Percentiles rank a stretch among this genome's conserved stretches.
Conservation (phyloP, 2,888 invertebrate species). For the Hoplodrina ambigua region DNA sequence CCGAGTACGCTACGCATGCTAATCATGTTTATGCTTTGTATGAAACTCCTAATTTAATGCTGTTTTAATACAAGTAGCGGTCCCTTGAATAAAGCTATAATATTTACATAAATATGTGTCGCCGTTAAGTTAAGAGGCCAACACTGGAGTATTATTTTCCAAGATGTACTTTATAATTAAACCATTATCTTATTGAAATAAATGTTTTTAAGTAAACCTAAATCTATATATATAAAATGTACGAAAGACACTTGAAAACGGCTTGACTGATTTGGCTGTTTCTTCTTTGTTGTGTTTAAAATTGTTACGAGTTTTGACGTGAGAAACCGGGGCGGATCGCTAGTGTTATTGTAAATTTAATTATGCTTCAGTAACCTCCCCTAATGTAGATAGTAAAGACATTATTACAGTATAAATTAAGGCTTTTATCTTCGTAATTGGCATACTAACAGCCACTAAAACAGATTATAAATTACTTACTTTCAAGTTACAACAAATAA, state of each 20-base stretch:
- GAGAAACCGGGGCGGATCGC: too few species aligned
- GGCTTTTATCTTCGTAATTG: conserved; percentile 17
- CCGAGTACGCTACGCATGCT: conserved; percentile 67
- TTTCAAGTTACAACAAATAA: conserved; percentile 12
- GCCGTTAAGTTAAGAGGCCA: conserved; percentile 22
- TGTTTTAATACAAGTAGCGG: conserved; percentile 49
- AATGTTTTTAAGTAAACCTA: conserved; percentile 5
- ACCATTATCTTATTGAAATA: conserved; percentile 9
- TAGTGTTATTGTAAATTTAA: not conserved
- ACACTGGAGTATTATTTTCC: conserved; percentile 1
- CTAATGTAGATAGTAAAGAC: conserved; percentile 6
- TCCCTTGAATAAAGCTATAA: conserved; percentile 45
- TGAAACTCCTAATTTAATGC: conserved; percentile 58
- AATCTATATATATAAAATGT: not conserved
- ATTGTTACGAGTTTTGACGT: too few species aligned
- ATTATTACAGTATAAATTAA: conserved; percentile 18
- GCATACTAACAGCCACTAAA: conserved; percentile 12
- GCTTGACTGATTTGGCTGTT: too few species aligned
- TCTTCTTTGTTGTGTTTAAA: too few species aligned
- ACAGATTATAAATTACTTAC: conserved; percentile 17
- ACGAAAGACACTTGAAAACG: too few species aligned
- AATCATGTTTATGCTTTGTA: conserved; percentile 68
- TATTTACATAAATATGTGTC: conserved; percentile 48
- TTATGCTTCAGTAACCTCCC: not conserved
- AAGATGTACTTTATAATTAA: conserved; percentile 1